Evolutionary conservation across 1,140 invertebrate species (phyloP).

Genomic region (Globodera rostochiensis): DNA sequence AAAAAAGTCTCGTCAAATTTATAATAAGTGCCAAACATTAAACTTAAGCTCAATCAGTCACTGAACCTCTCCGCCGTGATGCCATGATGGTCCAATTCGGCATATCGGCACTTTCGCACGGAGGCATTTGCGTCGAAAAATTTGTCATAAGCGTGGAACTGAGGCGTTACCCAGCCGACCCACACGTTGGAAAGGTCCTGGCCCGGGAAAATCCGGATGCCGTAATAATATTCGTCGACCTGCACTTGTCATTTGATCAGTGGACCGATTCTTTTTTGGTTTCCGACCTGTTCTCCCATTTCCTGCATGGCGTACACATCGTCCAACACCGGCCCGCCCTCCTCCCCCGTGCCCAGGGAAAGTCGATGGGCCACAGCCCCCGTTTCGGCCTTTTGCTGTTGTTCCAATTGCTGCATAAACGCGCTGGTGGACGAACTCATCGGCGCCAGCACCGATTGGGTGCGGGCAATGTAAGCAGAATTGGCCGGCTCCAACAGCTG

Average conservation of each 20-base stretch:
- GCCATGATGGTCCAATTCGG: conserved; percentile 66
- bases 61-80: conserved; percentile 66
- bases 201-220: conserved; percentile 70
- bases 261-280: neutral
- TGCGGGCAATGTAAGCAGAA: neutral
- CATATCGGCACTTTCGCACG: conserved; percentile 65
- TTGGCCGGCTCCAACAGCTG: conserved; percentile 14
- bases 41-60: neutral
- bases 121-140: conserved; percentile 54
- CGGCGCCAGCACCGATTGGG: conserved; percentile 15
- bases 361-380: conserved; percentile 34
- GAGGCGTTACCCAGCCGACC: conserved; percentile 98
- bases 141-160: conserved; percentile 73
- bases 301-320: conserved; percentile 67
- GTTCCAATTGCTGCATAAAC: conserved; percentile 9
- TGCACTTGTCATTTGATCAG: neutral
- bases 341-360: conserved; percentile 26
- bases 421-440: conserved; percentile 8
- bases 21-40: too few species aligned
- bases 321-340: conserved; percentile 40
- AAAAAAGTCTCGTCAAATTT: too few species aligned
- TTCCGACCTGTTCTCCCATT: conserved; percentile 70
- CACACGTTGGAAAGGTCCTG: conserved; percentile 94
- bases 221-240: conserved; percentile 80
- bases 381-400: conserved; percentile 7